These are phyloP conservation scores for Panthera leo DNA, from an alignment of 2,113 vertebrate species.

Conservation along the genomic window DNA sequence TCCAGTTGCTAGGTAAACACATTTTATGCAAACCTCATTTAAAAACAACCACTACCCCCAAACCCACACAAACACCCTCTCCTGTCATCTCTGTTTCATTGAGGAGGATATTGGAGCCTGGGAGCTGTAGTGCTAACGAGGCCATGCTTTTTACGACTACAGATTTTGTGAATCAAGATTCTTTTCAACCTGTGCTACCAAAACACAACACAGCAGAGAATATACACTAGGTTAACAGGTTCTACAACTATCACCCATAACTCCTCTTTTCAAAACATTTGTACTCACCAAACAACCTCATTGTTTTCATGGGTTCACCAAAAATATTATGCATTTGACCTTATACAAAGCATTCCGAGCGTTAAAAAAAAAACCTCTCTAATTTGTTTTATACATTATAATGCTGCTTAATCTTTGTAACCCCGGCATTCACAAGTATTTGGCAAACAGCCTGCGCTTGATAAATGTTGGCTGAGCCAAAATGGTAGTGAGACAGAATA, in stretches of 20 bases:
- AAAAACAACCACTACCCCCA: background rate
- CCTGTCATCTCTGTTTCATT: background rate
- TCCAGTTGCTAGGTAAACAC: background rate
- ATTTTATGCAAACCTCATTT: background rate
- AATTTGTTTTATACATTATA: background rate
- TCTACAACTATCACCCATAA: background rate
- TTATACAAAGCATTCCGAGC: background rate
- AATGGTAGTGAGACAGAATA: background rate
- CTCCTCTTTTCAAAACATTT: background rate
- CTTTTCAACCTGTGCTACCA: background rate
- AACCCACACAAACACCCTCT: background rate
- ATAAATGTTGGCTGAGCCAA: background rate
- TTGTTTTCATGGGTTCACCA: background rate
- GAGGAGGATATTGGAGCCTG: background rate
- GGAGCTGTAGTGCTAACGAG: background rate
- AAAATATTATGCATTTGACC: background rate
- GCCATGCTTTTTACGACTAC: background rate
- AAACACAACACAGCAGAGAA: background rate
- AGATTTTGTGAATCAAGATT: background rate
- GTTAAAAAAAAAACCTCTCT: background rate
- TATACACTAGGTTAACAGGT: accelerated
- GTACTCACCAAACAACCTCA: background rate
- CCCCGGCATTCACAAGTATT: background rate
- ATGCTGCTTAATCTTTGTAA: background rate
- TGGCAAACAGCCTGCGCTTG: background rate